phyloP scores from a whole-genome alignment of 1,140 invertebrate species.

The Leptinotarsa defecta region DNA sequence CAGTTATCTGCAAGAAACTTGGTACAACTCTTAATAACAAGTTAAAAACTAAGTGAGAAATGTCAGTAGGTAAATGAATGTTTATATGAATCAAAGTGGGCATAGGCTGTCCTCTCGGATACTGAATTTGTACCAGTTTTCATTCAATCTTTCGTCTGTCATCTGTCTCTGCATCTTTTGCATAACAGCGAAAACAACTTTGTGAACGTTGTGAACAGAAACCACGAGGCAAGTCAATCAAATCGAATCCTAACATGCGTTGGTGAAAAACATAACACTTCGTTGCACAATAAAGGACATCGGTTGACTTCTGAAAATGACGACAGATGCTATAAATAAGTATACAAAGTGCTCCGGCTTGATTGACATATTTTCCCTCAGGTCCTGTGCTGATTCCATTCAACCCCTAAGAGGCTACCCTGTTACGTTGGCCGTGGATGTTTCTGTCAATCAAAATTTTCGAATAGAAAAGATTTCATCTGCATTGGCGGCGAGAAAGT shows the following conservation, averaged over 20 bases:
- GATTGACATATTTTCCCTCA: slow-evolving; percentile 46
- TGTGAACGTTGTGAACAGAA: background rate
- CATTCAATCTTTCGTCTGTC: too few species aligned
- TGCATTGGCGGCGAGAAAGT: background rate
- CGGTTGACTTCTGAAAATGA: slow-evolving; percentile 43
- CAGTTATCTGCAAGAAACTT: too few species aligned
- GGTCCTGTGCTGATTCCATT: slow-evolving; percentile 19
- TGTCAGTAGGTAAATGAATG: too few species aligned
- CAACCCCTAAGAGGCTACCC: slow-evolving; percentile 29
- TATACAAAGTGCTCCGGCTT: slow-evolving; percentile 39
- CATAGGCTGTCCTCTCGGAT: too few species aligned
- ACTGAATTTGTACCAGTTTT: too few species aligned
- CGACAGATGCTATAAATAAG: slow-evolving; percentile 47
- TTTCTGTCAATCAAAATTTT: slow-evolving; percentile 36
- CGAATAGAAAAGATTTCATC: slow-evolving; percentile 34
- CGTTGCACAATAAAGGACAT: slow-evolving; percentile 46
- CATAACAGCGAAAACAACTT: background rate
- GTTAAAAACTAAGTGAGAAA: too few species aligned
- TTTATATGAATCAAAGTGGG: too few species aligned
- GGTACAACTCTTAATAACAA: too few species aligned
- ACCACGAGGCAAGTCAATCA: slow-evolving; percentile 31
- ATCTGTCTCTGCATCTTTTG: too few species aligned
- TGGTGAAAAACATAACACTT: slow-evolving; percentile 40
- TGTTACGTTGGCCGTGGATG: slow-evolving; percentile 23
- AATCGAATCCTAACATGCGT: slow-evolving; percentile 37